Conservation (phyloP, 2,113 vertebrate genomes). For the Paratilapia polleni region DNA sequence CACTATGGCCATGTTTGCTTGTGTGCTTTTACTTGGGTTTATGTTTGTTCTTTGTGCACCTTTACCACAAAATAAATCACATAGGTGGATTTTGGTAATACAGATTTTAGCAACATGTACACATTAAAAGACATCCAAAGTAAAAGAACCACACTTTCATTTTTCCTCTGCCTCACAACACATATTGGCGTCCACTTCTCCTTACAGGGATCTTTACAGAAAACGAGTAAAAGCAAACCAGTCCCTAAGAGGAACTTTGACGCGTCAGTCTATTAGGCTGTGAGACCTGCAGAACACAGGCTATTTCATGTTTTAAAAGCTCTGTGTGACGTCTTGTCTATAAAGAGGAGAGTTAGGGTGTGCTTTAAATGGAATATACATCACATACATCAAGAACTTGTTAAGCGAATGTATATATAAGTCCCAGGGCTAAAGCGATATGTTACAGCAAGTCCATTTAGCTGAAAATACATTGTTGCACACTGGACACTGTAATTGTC, state of each 20-base stretch:
- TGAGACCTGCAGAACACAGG: slow-evolving; percentile 56
- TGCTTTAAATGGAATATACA: slow-evolving; percentile 72
- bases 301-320: slow-evolving; percentile 75
- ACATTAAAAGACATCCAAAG: slow-evolving; percentile 39
- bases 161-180: background rate
- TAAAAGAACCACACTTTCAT: background rate
- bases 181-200: background rate
- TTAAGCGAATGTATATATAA: slow-evolving; percentile 74
- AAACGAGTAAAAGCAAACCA: slow-evolving; percentile 36
- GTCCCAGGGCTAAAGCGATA: slow-evolving; percentile 70
- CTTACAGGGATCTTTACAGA: slow-evolving; percentile 11
- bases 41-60: slow-evolving; percentile 20
- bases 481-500: slow-evolving; percentile 71
- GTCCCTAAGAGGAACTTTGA: slow-evolving; percentile 51
- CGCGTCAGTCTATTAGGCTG: slow-evolving; percentile 46
- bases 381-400: slow-evolving; percentile 76
- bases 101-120: slow-evolving; percentile 12
- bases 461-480: slow-evolving; percentile 71
- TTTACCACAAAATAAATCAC: slow-evolving; percentile 42
- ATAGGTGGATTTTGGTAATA: slow-evolving; percentile 22
- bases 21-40: slow-evolving; percentile 15
- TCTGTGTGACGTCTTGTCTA: slow-evolving; percentile 67
- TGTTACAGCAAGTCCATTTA: slow-evolving; percentile 72
- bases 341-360: slow-evolving; percentile 68
- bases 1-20: slow-evolving; percentile 47